Evolutionary conservation across 2,113 vertebrate genomes (phyloP).

Genomic region (Nothobranchius kuhntae): DNA sequence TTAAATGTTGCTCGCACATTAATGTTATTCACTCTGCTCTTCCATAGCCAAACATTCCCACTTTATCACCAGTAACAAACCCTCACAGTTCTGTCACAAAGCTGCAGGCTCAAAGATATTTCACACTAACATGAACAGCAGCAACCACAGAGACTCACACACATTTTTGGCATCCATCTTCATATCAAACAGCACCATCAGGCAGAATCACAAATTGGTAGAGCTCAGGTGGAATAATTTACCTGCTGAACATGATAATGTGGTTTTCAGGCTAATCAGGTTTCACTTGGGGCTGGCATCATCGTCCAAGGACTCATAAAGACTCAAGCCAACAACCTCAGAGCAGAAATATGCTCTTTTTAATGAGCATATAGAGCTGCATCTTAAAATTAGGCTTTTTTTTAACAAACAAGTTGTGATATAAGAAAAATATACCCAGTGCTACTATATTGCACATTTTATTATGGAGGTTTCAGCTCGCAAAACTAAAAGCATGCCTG

Average conservation of each 20-base stretch:
- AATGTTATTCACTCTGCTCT: slow-evolving; percentile 39
- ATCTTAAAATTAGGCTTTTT: no score
- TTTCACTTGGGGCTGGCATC: slow-evolving; percentile 53
- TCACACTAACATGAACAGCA: slow-evolving; percentile 3
- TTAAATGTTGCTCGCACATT: slow-evolving; percentile 56
- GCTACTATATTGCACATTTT: no score
- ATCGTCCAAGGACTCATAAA: slow-evolving; percentile 57
- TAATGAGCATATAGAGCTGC: neutral
- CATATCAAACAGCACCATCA: slow-evolving; percentile 17
- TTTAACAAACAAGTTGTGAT: no score
- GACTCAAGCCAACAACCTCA: slow-evolving; percentile 35
- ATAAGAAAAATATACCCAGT: no score
- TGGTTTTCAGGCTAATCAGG: slow-evolving; percentile 51
- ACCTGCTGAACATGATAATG: slow-evolving; percentile 57
- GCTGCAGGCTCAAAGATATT: slow-evolving; percentile 13
- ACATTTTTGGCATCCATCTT: neutral
- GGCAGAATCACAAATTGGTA: slow-evolving; percentile 51
- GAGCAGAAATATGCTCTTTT: slow-evolving; percentile 50
- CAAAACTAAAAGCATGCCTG: no score
- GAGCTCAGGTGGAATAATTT: slow-evolving; percentile 68
- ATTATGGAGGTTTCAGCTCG: no score
- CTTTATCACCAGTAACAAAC: slow-evolving; percentile 37
- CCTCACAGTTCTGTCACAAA: slow-evolving; percentile 17
- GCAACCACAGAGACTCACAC: neutral
- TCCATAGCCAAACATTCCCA: slow-evolving; percentile 27